These are phyloP conservation scores for Rotaria sp. DNA, from an alignment of 2,888 invertebrate species.

Conservation along the genomic window DNA sequence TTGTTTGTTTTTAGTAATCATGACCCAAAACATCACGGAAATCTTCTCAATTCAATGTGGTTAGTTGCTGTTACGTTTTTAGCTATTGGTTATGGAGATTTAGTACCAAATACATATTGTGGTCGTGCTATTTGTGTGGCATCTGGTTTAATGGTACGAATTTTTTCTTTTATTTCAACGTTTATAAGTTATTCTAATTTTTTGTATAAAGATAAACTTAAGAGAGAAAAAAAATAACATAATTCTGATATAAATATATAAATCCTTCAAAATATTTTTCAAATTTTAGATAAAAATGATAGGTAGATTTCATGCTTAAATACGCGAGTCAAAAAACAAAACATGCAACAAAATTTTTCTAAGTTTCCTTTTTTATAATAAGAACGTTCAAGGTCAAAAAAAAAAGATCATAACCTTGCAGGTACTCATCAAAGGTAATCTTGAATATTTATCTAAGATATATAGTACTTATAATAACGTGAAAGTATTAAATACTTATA, in stretches of 20 bases:
- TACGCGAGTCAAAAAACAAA: too few species aligned
- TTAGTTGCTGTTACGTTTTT: constrained; percentile 98
- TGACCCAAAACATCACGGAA: constrained; percentile 65
- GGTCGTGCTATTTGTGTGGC: constrained; percentile 97
- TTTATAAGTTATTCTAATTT: too few species aligned
- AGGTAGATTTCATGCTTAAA: too few species aligned
- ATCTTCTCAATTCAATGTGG: constrained; percentile 96
- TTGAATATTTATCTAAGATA: background rate
- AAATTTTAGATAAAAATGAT: too few species aligned
- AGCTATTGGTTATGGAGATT: constrained; percentile 97
- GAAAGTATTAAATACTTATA: background rate
- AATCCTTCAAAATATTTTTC: background rate
- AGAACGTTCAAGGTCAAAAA: background rate
- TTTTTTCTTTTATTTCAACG: too few species aligned
- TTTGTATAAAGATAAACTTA: too few species aligned
- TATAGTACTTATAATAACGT: background rate
- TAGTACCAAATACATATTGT: constrained; percentile 99
- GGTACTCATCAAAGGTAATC: background rate
- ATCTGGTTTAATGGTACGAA: constrained; percentile 91
- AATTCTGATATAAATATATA: background rate
- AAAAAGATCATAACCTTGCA: background rate
- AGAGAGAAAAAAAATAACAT: too few species aligned
- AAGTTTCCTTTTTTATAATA: background rate
- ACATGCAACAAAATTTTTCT: too few species aligned
- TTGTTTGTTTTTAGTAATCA: constrained; percentile 31